Percentiles rank a stretch among this genome's conserved stretches.
phyloP scores from a whole-genome alignment of 2,888 invertebrate species.

The Leptinotarsa rubiginosa region DNA sequence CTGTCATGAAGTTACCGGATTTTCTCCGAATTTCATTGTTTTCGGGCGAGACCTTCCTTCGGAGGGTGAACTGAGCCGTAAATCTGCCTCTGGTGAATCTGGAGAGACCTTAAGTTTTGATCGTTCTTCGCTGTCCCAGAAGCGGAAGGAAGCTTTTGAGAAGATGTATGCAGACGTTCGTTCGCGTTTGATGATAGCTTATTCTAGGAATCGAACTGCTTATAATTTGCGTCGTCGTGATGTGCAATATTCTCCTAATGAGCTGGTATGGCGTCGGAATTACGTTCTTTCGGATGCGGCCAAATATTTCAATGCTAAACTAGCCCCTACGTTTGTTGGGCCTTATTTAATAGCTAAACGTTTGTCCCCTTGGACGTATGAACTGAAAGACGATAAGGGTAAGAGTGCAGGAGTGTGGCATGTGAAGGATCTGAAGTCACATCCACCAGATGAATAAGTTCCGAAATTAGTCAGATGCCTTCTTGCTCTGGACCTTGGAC shows the following conservation, averaged over 20 bases:
- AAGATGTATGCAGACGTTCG: conserved; percentile 11
- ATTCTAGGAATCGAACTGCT: conserved; percentile 29
- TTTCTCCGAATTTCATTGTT: conserved; percentile 42
- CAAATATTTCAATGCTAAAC: conserved; percentile 44
- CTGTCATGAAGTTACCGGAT: conserved; percentile 42
- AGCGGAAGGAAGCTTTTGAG: conserved; percentile 5
- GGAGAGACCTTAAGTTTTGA: neutral
- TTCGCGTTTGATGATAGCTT: neutral
- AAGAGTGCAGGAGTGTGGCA: neutral
- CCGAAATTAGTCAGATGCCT: neutral
- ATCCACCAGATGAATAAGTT: conserved; percentile 5
- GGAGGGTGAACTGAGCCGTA: conserved; percentile 26
- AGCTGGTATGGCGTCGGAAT: conserved; percentile 27
- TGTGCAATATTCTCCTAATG: conserved; percentile 13
- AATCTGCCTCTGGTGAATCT: neutral
- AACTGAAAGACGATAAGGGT: neutral
- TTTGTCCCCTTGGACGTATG: neutral
- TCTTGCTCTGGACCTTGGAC: neutral
- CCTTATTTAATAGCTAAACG: neutral
- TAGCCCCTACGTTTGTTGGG: conserved; percentile 39
- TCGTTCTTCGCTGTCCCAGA: neutral
- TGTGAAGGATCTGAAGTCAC: neutral
- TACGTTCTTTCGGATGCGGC: conserved; percentile 43
- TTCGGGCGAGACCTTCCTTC: conserved; percentile 43
- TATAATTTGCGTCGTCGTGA: conserved; percentile 27